Base-by-base conservation (phyloP, 1,140 invertebrate genomes). In the Drosophila malerkotliana region DNA sequence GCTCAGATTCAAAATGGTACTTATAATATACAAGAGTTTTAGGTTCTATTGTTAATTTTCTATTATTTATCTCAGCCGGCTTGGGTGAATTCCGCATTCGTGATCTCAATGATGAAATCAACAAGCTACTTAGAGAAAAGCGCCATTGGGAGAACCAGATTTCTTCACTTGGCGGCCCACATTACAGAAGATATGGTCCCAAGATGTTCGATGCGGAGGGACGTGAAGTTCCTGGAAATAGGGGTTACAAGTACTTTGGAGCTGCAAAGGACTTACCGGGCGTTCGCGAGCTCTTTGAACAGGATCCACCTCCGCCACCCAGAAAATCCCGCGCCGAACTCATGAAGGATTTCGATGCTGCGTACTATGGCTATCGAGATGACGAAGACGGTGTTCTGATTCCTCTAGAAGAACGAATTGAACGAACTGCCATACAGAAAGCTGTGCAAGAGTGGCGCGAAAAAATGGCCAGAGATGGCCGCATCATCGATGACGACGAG, bases 211-310 rank as follows among this genome's bases (percentile, higher is more conserved):
- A 99, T 92, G 96, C 98, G 78, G 98, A 99, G 92, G 98, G 97
- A 1, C 96, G 97, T 90, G 99, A 99, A 94, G 98, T 99, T 0
- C 98, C 98, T 0, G 98, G 99, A 30, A 99, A 99, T 93, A 94
- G 97, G 84, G 99, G 99, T 0, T 99, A 99, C 91, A 99, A 99
- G 93, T 99, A 99, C 93, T 99, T 99, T 93, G 99, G 99, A 56
- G 99, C 99, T 34, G 98, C 99, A 0, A 99, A 99, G 93, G 98
- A 99, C 93, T 93, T 99, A 78, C 99, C 99, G 15, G 96, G 99
- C 45, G 99, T 99, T 7, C 93, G 98, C 69, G 99, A 99, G 92
- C 92, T 99, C 9, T 99, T 99, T 93, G 97, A 99, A 92, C 97
- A 99, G 92, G 98, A 98, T 92, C 97, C 97, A 18, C 97, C 97